These are phyloP conservation scores for Parus major DNA, from an alignment of 2,113 vertebrate genomes.

Conservation along the genomic window DNA sequence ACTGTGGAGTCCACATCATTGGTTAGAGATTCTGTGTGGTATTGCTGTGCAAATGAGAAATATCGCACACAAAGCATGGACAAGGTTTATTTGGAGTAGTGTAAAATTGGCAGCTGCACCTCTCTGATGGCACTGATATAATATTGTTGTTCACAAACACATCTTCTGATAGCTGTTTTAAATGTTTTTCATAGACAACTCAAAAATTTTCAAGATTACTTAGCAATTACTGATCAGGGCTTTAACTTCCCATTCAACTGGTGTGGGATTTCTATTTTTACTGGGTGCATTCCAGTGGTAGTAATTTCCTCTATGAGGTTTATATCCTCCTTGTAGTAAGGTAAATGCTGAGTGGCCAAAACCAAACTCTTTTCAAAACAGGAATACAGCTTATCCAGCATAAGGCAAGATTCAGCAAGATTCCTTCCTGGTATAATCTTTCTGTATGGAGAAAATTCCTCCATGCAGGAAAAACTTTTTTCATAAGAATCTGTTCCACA, in stretches of 20 bases:
- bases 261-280: neutral
- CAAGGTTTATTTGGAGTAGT: neutral
- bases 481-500: neutral
- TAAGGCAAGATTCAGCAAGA: conserved; percentile 1
- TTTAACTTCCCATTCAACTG: neutral
- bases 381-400: neutral
- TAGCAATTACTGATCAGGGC: neutral
- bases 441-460: neutral
- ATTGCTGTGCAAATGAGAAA: neutral
- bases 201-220: neutral
- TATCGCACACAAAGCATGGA: neutral
- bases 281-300: neutral
- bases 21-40: neutral
- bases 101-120: neutral
- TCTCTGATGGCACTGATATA: neutral
- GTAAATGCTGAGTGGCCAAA: neutral
- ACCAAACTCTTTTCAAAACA: neutral
- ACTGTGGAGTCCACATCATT: neutral
- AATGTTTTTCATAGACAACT: neutral
- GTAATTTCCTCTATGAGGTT: neutral
- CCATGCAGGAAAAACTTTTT: neutral
- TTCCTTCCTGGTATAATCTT: neutral
- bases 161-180: neutral
- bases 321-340: neutral
- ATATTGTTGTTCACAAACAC: neutral